Evolutionary conservation across 2,797 vertebrate species (phyloP), one percentile per base, ranked within the genome.

Genomic region (Tarsius wallacei): DNA sequence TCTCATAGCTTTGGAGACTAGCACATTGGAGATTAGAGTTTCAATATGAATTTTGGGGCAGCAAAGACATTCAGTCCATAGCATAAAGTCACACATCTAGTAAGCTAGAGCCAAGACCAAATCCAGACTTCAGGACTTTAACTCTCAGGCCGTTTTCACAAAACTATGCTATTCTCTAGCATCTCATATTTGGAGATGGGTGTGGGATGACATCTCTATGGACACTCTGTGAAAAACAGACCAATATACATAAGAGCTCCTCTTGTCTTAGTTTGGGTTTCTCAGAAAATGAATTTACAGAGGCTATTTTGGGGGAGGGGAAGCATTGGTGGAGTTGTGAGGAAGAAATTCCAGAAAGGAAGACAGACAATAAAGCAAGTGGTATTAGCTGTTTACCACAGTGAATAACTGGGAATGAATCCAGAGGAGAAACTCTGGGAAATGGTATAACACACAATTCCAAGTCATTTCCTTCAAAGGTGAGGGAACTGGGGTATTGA

Each of bases 191-290:
- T n/a, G 6, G 21, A 92, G 76, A 7, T 7, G 70, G 9, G 2
- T 24, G 7, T 42, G n/a, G 28, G 14, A 21, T 51, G 36, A 2
- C 9, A 10, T 31, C 28, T 24, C 26, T 77, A 5, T 64, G 51
- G 19, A 42, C 49, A 14, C 21, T 70, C 28, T 70, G 49, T 33
- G 47, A 70, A 74, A 33, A 36, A 1, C 17, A 47, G 24, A 33
- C 24, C n/a, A 12, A 10, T 16, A 8, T 6, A n/a, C 14, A 5
- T 14, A 49, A n/a, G 15, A 12, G 16, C 1, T 19, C 17, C 10
- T 81, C 28, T 11, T 66, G 0, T 21, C 51, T n/a, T 73, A 77
- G 36, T 70, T 68, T 57, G 2, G 11, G 63, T 49, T 66, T 53
- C 22, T 17, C 5, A 47, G 33, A 68, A 36, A 88, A 71, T 51